Conservation (phyloP, 2,888 invertebrate genomes). For the Chesias legatella region DNA sequence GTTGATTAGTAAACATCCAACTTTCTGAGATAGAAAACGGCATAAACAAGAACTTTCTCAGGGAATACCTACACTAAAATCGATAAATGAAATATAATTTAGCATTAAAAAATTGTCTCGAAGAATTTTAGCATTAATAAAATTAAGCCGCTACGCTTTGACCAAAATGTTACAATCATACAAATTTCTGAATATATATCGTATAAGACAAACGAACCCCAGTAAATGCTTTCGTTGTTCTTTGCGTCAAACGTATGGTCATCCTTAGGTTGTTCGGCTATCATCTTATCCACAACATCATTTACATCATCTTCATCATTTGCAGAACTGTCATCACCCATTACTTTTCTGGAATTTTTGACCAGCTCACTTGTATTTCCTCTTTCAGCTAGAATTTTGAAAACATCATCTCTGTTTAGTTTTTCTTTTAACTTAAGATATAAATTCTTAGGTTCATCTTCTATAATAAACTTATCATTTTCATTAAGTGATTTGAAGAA, state of each 20-base stretch:
- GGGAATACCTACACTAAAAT: no score
- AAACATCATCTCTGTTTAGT: conserved; percentile 63
- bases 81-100: no score
- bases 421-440: conserved; percentile 62
- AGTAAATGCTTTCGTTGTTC: conserved; percentile 47
- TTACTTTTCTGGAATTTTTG: conserved; percentile 49
- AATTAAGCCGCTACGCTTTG: no score
- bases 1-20: no score
- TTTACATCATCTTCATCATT: conserved; percentile 38
- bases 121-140: no score
- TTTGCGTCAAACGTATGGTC: conserved; percentile 44
- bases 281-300: conserved; percentile 52
- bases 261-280: conserved; percentile 52
- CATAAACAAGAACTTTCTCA: no score
- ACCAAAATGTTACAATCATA: no score
- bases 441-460: conserved; percentile 47
- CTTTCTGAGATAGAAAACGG: no score
- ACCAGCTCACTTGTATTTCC: conserved; percentile 32
- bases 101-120: no score
- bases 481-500: conserved; percentile 55
- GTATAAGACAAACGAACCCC: conserved; percentile 57
- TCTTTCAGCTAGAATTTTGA: conserved; percentile 45
- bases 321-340: conserved; percentile 32
- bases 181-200: no score
- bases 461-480: conserved; percentile 47